Percentiles rank a stretch among this genome's conserved stretches.
Conservation (phyloP, 2,113 vertebrate species). For the Theristicus caerulescens region DNA sequence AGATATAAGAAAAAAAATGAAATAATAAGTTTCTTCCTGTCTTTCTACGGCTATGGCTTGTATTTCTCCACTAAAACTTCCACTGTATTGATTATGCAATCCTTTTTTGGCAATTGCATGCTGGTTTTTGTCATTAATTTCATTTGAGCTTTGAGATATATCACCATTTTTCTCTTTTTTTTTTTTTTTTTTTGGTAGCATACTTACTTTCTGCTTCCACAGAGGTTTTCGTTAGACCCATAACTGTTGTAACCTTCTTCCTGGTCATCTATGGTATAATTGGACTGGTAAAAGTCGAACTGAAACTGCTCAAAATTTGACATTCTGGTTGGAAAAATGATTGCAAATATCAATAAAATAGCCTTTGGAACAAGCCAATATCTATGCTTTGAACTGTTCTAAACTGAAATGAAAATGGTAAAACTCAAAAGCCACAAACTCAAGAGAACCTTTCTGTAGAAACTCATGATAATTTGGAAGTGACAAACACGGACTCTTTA, state of each 20-base stretch:
- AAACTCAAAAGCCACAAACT: background rate
- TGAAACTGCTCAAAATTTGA: slow-evolving; percentile 78
- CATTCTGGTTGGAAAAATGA: slow-evolving; percentile 73
- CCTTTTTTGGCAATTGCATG: background rate
- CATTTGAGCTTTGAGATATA: background rate
- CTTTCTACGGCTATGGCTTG: background rate
- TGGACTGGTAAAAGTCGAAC: slow-evolving; percentile 86
- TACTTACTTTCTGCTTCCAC: slow-evolving; percentile 69
- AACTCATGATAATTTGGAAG: background rate
- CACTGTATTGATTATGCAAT: background rate
- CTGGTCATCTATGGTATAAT: slow-evolving; percentile 80
- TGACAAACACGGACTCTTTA: background rate
- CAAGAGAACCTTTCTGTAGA: background rate
- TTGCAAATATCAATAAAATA: background rate
- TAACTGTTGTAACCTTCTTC: slow-evolving; percentile 57
- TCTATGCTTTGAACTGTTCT: background rate
- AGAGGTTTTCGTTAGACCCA: background rate
- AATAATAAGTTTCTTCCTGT: background rate
- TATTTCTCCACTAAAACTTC: background rate
- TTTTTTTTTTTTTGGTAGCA: background rate
- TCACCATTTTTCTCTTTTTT: background rate
- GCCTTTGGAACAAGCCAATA: background rate
- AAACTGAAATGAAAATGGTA: background rate
- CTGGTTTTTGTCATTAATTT: background rate
- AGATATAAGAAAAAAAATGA: background rate